phyloP scores from a whole-genome alignment of 2,113 vertebrate species.

The Bombycilla garrulus region DNA sequence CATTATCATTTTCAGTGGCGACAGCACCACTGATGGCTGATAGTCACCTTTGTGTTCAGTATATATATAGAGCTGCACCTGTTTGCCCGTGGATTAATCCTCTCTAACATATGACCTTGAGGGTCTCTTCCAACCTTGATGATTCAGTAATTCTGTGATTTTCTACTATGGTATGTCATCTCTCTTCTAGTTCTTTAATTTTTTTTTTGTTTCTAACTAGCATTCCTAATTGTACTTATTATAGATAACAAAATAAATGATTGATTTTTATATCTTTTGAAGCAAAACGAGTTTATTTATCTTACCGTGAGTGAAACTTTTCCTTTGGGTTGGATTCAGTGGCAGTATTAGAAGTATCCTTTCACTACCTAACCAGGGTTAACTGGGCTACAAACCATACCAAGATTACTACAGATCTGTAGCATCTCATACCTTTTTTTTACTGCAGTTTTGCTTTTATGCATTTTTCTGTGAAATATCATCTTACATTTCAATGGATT shows the following conservation, averaged over 20 bases:
- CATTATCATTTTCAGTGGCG: not conserved
- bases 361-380: not conserved
- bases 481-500: not conserved
- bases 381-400: not conserved
- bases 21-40: not conserved
- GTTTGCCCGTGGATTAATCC: not conserved
- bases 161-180: not conserved
- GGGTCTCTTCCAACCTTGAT: not conserved
- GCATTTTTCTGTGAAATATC: not conserved
- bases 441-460: not conserved
- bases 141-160: not conserved
- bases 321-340: not conserved
- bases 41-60: not conserved
- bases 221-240: not conserved
- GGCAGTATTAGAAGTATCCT: not conserved
- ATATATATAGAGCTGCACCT: not conserved
- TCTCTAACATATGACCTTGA: not conserved
- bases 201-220: not conserved
- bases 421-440: not conserved
- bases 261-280: not conserved
- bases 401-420: not conserved
- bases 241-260: not conserved
- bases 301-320: not conserved
- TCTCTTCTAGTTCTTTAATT: not conserved
- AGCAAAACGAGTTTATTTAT: not conserved